Percentiles rank a stretch among this genome's conserved stretches.
phyloP scores from a whole-genome alignment of 2,888 invertebrate species.

The Agonopterix subpropinquella region DNA sequence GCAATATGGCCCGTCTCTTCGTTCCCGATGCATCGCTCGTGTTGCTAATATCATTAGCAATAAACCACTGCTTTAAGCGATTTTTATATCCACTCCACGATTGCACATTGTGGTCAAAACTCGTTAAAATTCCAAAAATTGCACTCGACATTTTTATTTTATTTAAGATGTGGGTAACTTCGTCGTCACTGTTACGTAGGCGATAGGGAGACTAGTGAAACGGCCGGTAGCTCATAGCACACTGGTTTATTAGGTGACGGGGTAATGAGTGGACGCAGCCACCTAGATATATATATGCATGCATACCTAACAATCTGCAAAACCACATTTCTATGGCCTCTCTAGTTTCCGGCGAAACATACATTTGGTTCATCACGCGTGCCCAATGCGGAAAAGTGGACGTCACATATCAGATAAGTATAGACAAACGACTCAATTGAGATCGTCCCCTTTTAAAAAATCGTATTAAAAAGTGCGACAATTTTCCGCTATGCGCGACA shows the following conservation, averaged over 20 bases:
- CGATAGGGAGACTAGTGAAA: constrained; percentile 1
- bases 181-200: constrained; percentile 3
- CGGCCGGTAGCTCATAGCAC: background rate
- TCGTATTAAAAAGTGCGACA: too few species aligned
- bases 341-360: too few species aligned
- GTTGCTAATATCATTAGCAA: constrained; percentile 10
- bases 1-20: constrained; percentile 12
- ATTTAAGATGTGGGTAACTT: background rate
- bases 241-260: background rate
- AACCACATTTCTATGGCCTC: too few species aligned
- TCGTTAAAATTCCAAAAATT: constrained; percentile 8
- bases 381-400: too few species aligned
- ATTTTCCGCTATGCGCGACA: too few species aligned
- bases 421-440: too few species aligned
- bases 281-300: background rate
- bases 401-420: too few species aligned
- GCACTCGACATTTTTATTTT: constrained; percentile 1
- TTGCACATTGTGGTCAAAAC: constrained; percentile 5
- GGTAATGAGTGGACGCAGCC: background rate
- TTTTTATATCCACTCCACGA: constrained; percentile 11
- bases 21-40: constrained; percentile 4
- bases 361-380: too few species aligned
- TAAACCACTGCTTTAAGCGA: constrained; percentile 11
- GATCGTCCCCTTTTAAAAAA: too few species aligned
- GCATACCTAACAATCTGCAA: background rate